Evolutionary conservation across 2,113 vertebrate genomes (phyloP), one percentile per base, ranked within the genome.

Genomic region (Neogobius melanostomus): DNA sequence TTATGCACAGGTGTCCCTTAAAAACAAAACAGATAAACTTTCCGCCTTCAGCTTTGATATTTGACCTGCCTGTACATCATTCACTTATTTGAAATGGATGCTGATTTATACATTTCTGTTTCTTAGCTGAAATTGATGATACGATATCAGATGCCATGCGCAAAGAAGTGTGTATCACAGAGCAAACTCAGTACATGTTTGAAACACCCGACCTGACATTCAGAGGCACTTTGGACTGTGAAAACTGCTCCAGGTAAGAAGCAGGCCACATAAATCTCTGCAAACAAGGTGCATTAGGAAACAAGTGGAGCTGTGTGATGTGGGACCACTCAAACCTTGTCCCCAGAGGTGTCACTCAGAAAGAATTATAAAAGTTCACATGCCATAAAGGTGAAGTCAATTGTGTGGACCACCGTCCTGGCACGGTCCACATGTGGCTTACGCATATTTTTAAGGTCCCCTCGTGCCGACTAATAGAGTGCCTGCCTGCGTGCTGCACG

Each of bases 101-200:
- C 46, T 21, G 12, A 15, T 68, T 48, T 14, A 42, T 59, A 5
- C 21, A 4, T 53, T 8, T 81, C 71, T 8, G 4, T 46, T 74
- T 80, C 62, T 36, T 89, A 98, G 96, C 90, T 77, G 96, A 96
- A 67, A 83, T 94, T 86, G 94, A 97, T 7, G 94, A 96, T 0
- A 95, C 96, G 14, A 76, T 90, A 0, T 76, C 92, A 0, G 89
- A 95, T 1, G 80, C 87, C 45, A 79, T 93, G 67, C 89, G 82
- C 15, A 97, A 96, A 90, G 95, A 97, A 68, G 95, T 95, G 81
- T 99, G 97, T 81, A 98, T 98, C 85, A 98, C 95, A 1, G 94
- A 97, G 77, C 97, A 99, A 85, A 98, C 95, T 1, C 97, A 98
- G 54, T 99, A 95, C 91, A 98, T 94, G 93, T 98, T 97, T 64